These are phyloP conservation scores for Sylvilagus bachmani DNA, from an alignment of 2,113 vertebrate species.

Conservation along the genomic window DNA sequence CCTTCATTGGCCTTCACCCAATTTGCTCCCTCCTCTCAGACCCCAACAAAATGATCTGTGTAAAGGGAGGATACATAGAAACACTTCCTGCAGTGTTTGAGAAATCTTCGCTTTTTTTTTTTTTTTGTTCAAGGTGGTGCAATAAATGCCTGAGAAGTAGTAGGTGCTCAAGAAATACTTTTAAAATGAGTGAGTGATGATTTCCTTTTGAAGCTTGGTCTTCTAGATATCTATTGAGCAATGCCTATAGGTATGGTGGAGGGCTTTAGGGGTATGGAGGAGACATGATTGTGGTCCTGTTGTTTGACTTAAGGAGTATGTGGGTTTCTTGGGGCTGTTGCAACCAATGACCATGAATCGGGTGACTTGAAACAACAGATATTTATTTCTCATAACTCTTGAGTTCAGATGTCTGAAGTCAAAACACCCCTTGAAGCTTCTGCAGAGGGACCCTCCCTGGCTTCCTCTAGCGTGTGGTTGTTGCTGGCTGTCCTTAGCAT, in stretches of 20 bases:
- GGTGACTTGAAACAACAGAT: neutral
- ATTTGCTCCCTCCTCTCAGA: neutral
- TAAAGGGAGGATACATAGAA: neutral
- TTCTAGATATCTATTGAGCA: neutral
- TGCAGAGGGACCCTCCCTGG: neutral
- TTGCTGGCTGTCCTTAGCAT: neutral
- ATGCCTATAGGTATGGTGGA: neutral
- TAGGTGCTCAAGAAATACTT: neutral
- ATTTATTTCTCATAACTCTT: neutral
- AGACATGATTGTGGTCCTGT: neutral
- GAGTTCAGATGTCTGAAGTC: neutral
- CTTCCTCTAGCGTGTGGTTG: neutral
- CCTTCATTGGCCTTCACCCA: neutral
- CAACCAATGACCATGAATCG: neutral
- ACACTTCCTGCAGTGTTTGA: neutral
- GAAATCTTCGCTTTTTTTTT: conserved; percentile 40
- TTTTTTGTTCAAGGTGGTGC: conserved; percentile 2
- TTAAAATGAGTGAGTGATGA: neutral
- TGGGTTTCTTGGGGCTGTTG: neutral
- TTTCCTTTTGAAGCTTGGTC: conserved; percentile 14
- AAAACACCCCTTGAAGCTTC: neutral
- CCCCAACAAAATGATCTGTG: neutral
- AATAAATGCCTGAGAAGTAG: neutral
- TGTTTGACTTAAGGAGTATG: neutral
- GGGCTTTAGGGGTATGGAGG: neutral